phyloP scores from a whole-genome alignment of 1,140 invertebrate genomes.

The Ruditapes philippinarum region DNA sequence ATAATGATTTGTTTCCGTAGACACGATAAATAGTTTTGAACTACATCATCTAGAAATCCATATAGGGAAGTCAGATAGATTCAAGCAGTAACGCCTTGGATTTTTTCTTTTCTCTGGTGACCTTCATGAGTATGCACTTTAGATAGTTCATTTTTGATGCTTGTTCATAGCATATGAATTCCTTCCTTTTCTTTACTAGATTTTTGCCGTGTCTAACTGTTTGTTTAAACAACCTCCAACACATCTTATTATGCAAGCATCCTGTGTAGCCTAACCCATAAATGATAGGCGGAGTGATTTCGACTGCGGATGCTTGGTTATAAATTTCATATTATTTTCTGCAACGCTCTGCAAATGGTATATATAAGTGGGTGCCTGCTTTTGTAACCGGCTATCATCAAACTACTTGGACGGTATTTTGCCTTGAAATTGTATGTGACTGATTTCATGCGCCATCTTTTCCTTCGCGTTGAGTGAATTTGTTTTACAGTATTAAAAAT shows the following conservation, averaged over 20 bases:
- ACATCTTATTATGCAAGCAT: neutral
- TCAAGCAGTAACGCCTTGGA: neutral
- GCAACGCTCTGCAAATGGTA: neutral
- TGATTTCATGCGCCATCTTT: slow-evolving; percentile 71
- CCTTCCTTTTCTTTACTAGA: neutral
- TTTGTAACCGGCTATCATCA: neutral
- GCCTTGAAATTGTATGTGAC: slow-evolving; percentile 67
- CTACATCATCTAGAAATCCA: slow-evolving; percentile 36
- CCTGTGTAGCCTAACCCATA: neutral
- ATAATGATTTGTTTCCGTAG: no score
- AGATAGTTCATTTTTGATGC: slow-evolving; percentile 35
- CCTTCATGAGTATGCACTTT: neutral
- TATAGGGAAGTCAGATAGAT: slow-evolving; percentile 21
- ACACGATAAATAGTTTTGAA: slow-evolving; percentile 38
- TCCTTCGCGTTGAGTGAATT: slow-evolving; percentile 52
- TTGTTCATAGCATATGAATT: slow-evolving; percentile 61
- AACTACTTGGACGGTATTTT: slow-evolving; percentile 48
- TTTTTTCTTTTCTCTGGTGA: no score
- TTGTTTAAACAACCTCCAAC: neutral
- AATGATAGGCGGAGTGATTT: neutral
- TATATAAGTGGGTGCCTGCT: neutral
- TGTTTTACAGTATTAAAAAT: slow-evolving; percentile 70
- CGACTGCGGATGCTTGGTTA: neutral
- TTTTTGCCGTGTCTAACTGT: neutral
- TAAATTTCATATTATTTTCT: neutral